Percentiles rank a stretch among this genome's conserved stretches.
Evolutionary conservation across 2,113 vertebrate species (phyloP).

Genomic region (Lepisosteus oculatus): DNA sequence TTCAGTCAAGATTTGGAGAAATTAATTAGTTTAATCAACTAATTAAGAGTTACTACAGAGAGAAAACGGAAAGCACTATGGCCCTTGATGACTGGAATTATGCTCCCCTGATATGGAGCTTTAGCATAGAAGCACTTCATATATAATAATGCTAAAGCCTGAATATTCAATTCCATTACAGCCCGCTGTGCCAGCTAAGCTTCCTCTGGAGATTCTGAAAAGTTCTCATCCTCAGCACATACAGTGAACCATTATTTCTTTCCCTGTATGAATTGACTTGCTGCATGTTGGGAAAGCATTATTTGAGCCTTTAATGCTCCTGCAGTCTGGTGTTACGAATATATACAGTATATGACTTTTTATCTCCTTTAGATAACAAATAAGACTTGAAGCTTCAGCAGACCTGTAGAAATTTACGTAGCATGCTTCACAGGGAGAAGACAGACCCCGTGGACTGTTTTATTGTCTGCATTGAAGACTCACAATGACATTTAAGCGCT

Average conservation of each 20-base stretch:
- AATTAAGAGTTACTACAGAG: no score
- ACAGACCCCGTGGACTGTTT: no score
- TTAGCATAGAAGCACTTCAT: constrained; percentile 36
- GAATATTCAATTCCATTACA: constrained; percentile 31
- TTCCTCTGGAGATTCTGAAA: constrained; percentile 1
- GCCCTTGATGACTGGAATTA: no score
- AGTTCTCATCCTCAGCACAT: constrained; percentile 16
- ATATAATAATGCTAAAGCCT: constrained; percentile 44
- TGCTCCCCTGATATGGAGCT: no score
- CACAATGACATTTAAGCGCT: not conserved
- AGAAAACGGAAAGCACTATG: no score
- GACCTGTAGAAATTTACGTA: no score
- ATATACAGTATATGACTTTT: no score
- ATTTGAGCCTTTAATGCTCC: not conserved
- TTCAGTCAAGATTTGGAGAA: no score
- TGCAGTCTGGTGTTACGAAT: not conserved
- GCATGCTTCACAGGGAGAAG: no score
- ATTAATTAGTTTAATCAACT: no score
- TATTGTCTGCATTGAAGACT: not conserved
- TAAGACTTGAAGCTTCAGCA: no score
- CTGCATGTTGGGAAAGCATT: not conserved
- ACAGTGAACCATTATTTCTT: constrained; percentile 14
- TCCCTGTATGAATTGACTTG: not conserved
- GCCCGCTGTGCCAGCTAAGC: constrained; percentile 25
- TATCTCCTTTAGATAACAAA: no score